Evolutionary conservation across 2,113 vertebrate genomes (phyloP).

Genomic region (Blennius ocellaris): DNA sequence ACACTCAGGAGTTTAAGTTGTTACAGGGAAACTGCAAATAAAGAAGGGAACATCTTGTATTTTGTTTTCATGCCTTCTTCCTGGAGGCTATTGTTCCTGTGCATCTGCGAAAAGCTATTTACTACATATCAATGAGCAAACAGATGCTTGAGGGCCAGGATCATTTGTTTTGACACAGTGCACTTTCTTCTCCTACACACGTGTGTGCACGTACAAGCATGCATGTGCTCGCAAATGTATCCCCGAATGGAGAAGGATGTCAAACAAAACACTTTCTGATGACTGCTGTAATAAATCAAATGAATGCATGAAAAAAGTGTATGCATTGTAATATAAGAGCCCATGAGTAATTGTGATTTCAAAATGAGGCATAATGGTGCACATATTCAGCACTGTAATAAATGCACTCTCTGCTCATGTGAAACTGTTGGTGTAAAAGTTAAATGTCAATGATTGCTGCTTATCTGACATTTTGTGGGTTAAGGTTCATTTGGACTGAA

Average conservation of each 20-base stretch:
- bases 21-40: not conserved
- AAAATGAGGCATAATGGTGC: conserved; percentile 15
- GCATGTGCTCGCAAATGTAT: conserved; percentile 6
- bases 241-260: conserved; percentile 39
- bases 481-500: conserved; percentile 13
- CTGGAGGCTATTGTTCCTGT: conserved; percentile 10
- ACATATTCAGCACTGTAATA: conserved; percentile 17
- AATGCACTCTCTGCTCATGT: not conserved
- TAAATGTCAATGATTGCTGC: not conserved
- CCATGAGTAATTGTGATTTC: conserved; percentile 36
- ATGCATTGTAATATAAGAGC: not conserved
- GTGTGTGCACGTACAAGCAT: conserved; percentile 7
- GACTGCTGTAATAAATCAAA: conserved; percentile 60
- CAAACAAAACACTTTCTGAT: conserved; percentile 27
- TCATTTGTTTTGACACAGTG: conserved; percentile 32
- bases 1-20: conserved; percentile 8
- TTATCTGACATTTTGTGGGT: conserved; percentile 23
- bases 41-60: conserved; percentile 24
- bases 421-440: conserved; percentile 15
- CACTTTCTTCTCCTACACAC: conserved; percentile 15
- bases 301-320: conserved; percentile 51
- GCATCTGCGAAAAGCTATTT: conserved; percentile 29
- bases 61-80: conserved; percentile 24
- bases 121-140: conserved; percentile 33
- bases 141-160: conserved; percentile 30